Evolutionary conservation across 2,113 vertebrate species (phyloP).

Genomic region (Notothenia coriiceps): DNA sequence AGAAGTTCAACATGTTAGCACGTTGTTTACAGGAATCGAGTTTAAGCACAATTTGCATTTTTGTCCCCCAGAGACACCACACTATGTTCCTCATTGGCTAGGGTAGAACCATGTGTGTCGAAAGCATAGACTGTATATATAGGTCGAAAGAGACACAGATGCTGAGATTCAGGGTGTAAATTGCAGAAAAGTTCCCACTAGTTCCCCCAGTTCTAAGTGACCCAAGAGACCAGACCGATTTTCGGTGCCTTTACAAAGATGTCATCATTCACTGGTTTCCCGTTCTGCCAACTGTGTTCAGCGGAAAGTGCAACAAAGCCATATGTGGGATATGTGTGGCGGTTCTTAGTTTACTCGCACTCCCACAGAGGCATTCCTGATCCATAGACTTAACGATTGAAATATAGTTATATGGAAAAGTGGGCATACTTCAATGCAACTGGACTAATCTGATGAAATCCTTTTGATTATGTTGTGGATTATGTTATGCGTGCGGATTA

Average conservation of each 20-base stretch:
- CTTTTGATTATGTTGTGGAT: too few species aligned
- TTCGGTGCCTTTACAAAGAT: neutral
- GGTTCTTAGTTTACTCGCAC: neutral
- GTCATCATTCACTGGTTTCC: neutral
- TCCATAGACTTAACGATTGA: neutral
- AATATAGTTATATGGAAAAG: neutral
- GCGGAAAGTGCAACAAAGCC: neutral
- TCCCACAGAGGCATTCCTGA: neutral
- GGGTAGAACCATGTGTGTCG: neutral
- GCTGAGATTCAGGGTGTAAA: neutral
- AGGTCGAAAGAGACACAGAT: neutral
- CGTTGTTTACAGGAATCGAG: neutral
- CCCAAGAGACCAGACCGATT: neutral
- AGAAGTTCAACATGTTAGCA: neutral
- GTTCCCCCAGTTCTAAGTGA: neutral
- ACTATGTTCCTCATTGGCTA: neutral
- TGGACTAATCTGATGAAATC: neutral
- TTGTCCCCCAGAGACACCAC: neutral
- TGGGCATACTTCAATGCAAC: neutral
- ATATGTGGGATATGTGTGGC: too few species aligned
- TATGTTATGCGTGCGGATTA: constrained; percentile 11
- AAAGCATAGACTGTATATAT: neutral
- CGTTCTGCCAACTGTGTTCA: neutral
- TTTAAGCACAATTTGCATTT: neutral
- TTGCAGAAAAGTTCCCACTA: neutral